A percentile compares a stretch with the other conserved stretches of the same genome.
These are phyloP conservation scores for Lordiphosa andalusiaca DNA, from an alignment of 2,888 invertebrate genomes.

Conservation along the genomic window DNA sequence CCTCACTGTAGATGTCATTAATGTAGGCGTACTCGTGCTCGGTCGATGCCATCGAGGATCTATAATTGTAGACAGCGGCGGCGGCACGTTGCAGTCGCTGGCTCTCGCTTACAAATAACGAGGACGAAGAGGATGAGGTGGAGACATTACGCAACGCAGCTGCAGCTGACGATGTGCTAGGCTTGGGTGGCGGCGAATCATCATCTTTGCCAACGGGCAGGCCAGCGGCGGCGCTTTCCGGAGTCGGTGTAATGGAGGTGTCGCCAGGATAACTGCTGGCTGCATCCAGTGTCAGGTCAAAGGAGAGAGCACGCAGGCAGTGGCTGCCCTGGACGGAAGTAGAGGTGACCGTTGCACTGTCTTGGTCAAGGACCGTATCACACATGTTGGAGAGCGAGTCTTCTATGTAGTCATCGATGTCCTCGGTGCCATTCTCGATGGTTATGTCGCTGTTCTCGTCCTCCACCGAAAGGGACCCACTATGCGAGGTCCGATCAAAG, in stretches of 20 bases:
- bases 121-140: slow-evolving; percentile 36
- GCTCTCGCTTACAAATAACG: slow-evolving; percentile 56
- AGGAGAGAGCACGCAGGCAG: slow-evolving; percentile 39
- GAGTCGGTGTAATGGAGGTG: slow-evolving; percentile 44
- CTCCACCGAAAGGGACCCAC: slow-evolving; percentile 78
- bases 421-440: slow-evolving; percentile 77
- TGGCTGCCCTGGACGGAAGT: slow-evolving; percentile 39
- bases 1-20: slow-evolving; percentile 77
- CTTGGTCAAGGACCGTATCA: slow-evolving; percentile 72
- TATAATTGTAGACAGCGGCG: slow-evolving; percentile 77
- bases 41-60: slow-evolving; percentile 64
- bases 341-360: slow-evolving; percentile 27
- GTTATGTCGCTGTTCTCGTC: slow-evolving; percentile 80
- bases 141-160: slow-evolving; percentile 15
- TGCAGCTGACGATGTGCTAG: slow-evolving; percentile 39
- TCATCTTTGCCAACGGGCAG: neutral
- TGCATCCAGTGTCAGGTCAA: slow-evolving; percentile 46
- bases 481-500: slow-evolving; percentile 68
- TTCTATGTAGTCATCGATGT: slow-evolving; percentile 77
- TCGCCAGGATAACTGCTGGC: slow-evolving; percentile 6
- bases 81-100: slow-evolving; percentile 76
- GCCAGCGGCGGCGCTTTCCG: slow-evolving; percentile 30
- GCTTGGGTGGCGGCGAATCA: slow-evolving; percentile 17
- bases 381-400: slow-evolving; percentile 76
- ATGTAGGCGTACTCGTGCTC: slow-evolving; percentile 77